A percentile compares a stretch with the other conserved stretches of the same genome.
Conservation (phyloP, 2,113 vertebrate genomes). For the Cnemophilus loriae region DNA sequence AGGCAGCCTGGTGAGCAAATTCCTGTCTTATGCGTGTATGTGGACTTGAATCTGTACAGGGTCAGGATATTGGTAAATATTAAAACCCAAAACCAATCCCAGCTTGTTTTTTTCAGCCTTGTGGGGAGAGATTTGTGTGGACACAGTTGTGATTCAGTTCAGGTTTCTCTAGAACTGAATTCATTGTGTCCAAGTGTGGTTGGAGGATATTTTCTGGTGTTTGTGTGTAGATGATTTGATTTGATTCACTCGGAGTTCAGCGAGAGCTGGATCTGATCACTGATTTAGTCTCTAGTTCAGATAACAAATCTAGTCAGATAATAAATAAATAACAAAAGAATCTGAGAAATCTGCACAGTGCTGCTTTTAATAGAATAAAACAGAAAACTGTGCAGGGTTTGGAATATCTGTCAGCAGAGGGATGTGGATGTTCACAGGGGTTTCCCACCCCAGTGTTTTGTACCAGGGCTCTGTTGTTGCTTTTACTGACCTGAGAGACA, state of each 20-base stretch:
- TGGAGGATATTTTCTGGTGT: background rate
- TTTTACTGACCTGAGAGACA: background rate
- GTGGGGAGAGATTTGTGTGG: background rate
- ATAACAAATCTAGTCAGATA: too few species aligned
- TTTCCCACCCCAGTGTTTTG: background rate
- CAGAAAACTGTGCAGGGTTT: background rate
- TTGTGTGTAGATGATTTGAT: background rate
- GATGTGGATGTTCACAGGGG: rapidly evolving
- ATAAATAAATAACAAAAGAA: too few species aligned
- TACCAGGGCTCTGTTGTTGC: background rate
- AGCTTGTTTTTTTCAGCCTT: background rate
- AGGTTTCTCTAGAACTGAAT: background rate
- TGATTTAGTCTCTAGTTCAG: background rate
- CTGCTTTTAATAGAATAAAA: background rate
- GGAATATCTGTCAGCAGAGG: background rate
- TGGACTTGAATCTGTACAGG: rapidly evolving
- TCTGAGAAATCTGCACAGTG: background rate
- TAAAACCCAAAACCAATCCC: background rate
- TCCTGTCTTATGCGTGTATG: background rate
- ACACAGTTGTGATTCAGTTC: background rate
- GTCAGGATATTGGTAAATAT: rapidly evolving
- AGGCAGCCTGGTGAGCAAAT: constrained; percentile 61
- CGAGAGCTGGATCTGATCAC: background rate
- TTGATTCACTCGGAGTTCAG: background rate
- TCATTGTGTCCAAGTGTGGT: background rate